Percentiles rank a stretch among this genome's conserved stretches.
phyloP scores from a whole-genome alignment of 2,797 vertebrate species.

The Danio jaintianensis region DNA sequence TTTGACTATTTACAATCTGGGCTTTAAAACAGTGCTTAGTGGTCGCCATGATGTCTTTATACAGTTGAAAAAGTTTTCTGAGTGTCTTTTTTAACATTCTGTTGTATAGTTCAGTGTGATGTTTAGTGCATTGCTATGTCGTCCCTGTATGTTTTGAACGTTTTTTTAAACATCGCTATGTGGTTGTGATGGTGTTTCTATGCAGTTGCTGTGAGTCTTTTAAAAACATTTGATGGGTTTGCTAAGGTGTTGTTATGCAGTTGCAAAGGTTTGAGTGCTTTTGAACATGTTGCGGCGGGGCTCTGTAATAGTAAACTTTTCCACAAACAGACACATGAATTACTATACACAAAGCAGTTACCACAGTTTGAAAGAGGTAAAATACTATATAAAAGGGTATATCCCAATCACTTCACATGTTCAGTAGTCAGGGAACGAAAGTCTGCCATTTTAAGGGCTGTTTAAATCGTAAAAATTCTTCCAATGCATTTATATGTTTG shows the following conservation, averaged over 20 bases:
- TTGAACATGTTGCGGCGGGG: not conserved
- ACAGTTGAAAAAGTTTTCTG: not conserved
- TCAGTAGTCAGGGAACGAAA: too few species aligned
- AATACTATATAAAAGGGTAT: too few species aligned
- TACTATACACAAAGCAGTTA: not conserved
- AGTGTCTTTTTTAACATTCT: not conserved
- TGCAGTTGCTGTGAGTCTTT: too few species aligned
- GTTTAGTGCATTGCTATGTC: not conserved
- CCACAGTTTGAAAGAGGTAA: not conserved
- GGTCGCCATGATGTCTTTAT: not conserved
- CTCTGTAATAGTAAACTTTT: not conserved
- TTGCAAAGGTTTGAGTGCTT: not conserved
- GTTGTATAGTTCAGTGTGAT: not conserved
- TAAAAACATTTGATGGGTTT: not conserved
- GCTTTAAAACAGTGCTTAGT: too few species aligned
- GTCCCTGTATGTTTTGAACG: not conserved
- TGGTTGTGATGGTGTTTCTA: not conserved
- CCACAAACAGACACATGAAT: not conserved
- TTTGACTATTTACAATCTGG: too few species aligned
- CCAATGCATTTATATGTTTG: too few species aligned
- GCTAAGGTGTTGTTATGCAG: not conserved
- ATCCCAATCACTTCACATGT: too few species aligned
- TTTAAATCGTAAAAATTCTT: too few species aligned
- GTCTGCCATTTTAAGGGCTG: too few species aligned
- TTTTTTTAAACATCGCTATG: not conserved